A percentile compares a stretch with the other conserved stretches of the same genome.
Evolutionary conservation across 2,888 invertebrate species (phyloP).

Genomic region (Sphinx pinastri): DNA sequence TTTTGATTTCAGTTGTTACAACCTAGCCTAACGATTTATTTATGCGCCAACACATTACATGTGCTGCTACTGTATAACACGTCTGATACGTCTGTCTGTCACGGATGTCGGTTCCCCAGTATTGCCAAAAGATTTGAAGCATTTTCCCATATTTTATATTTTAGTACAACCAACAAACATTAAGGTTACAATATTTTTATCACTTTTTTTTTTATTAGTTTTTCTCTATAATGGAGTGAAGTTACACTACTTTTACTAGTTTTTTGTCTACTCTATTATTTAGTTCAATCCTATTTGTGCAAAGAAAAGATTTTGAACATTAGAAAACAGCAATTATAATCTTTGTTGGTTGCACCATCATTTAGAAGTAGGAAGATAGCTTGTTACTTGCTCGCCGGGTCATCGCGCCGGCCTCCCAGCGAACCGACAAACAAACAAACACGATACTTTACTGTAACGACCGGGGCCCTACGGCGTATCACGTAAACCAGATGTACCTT

Average conservation of each 20-base stretch:
- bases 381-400: slow-evolving; percentile 14
- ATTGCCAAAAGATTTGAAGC: slow-evolving; percentile 18
- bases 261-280: too few relatives aligned
- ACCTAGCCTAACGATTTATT: too few relatives aligned
- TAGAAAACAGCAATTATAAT: neutral
- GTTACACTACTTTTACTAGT: too few relatives aligned
- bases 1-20: too few relatives aligned
- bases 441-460: slow-evolving; percentile 1
- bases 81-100: neutral
- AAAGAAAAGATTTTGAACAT: too few relatives aligned
- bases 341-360: slow-evolving; percentile 10
- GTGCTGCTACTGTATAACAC: neutral
- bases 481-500: slow-evolving; percentile 43
- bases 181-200: neutral
- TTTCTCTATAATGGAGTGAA: too few relatives aligned
- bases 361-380: neutral
- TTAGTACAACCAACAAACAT: slow-evolving; percentile 21
- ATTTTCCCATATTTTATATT: neutral
- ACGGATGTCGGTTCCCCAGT: neutral
- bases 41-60: neutral
- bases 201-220: too few relatives aligned
- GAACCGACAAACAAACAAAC: neutral
- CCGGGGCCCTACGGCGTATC: neutral
- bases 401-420: neutral
- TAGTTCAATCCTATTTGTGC: too few relatives aligned